phyloP scores from a whole-genome alignment of 2,888 invertebrate species.

The Acanthacorydalis orientalis region DNA sequence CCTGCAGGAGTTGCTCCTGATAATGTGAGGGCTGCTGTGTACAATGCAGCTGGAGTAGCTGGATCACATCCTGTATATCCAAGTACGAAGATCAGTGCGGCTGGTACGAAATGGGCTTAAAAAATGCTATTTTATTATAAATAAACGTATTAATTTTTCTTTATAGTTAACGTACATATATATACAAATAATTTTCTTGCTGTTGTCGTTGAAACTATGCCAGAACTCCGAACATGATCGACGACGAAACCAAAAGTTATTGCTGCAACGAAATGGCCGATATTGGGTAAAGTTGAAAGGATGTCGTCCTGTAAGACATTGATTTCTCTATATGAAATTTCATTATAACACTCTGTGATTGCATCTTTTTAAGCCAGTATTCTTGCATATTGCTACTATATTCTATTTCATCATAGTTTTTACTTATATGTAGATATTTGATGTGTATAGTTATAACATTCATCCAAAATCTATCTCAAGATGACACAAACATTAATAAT shows the following conservation, averaged over 20 bases:
- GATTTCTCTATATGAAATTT: too few species aligned
- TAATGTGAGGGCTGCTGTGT: constrained; percentile 36
- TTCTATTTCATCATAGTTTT: too few species aligned
- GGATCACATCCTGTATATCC: constrained; percentile 42
- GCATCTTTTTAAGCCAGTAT: too few species aligned
- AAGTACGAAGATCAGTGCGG: constrained; percentile 37
- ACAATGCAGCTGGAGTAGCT: constrained; percentile 34
- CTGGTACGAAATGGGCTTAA: constrained; percentile 37
- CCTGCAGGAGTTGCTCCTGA: constrained; percentile 40
- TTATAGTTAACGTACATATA: constrained; percentile 25
- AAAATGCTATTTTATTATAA: not conserved
- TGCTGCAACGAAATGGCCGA: constrained; percentile 38
- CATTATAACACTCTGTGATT: too few species aligned
- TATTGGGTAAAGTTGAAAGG: constrained; percentile 34
- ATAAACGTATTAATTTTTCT: not conserved
- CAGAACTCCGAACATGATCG: constrained; percentile 34
- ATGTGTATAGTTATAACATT: too few species aligned
- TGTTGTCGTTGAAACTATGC: constrained; percentile 35
- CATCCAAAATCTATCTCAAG: too few species aligned
- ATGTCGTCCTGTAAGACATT: constrained; percentile 30
- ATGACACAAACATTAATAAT: too few species aligned
- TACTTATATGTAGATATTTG: too few species aligned
- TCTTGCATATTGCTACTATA: too few species aligned
- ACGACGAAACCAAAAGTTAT: constrained; percentile 37
- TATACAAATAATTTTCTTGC: constrained; percentile 37